These are phyloP conservation scores for Pogoniulus pusillus DNA, from an alignment of 2,797 vertebrate species.

Conservation along the genomic window DNA sequence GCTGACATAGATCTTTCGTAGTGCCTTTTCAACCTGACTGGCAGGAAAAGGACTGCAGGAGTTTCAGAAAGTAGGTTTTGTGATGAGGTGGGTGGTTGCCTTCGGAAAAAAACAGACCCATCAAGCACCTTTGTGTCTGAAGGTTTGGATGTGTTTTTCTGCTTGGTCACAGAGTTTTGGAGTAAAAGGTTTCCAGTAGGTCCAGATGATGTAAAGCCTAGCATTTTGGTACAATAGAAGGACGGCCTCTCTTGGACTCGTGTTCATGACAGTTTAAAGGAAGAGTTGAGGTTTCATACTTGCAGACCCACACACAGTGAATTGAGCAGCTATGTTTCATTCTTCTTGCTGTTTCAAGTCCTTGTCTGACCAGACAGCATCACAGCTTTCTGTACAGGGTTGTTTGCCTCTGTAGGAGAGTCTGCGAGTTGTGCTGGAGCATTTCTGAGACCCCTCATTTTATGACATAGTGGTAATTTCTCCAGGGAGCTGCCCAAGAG, in stretches of 20 bases:
- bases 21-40: neutral
- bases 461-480: neutral
- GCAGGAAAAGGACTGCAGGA: neutral
- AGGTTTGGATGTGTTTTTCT: neutral
- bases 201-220: neutral
- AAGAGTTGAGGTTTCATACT: neutral
- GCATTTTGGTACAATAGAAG: neutral
- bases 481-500: neutral
- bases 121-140: neutral
- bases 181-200: neutral
- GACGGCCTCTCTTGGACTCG: neutral
- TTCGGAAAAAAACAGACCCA: neutral
- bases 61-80: neutral
- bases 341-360: neutral
- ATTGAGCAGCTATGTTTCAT: neutral
- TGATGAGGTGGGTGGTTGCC: neutral
- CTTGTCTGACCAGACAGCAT: neutral
- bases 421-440: neutral
- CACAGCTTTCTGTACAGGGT: neutral
- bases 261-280: neutral
- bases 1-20: neutral
- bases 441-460: neutral
- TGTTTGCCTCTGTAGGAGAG: neutral
- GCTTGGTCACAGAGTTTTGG: neutral
- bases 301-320: neutral